Percentiles rank a stretch among this genome's conserved stretches.
Conservation (phyloP, 2,113 vertebrate genomes). For the Actenoides lindsayi region DNA sequence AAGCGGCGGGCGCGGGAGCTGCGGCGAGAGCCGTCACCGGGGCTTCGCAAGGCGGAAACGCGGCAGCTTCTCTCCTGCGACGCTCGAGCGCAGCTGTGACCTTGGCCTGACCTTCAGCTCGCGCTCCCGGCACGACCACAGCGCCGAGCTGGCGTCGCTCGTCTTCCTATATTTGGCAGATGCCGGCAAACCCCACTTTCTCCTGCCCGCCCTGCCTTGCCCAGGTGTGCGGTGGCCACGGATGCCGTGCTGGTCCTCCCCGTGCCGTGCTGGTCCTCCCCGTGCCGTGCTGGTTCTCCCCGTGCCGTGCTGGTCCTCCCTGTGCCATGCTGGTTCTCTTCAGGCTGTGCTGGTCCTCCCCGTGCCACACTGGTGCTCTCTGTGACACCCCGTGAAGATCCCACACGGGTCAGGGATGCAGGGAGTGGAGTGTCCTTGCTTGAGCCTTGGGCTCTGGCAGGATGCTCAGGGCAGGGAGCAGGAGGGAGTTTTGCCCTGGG, state of each 20-base stretch:
- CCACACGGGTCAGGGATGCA: accelerated
- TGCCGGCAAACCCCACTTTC: background rate
- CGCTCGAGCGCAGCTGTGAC: background rate
- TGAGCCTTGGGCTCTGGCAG: background rate
- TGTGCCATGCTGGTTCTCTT: background rate
- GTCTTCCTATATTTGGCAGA: background rate
- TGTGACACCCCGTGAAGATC: background rate
- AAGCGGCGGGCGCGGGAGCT: background rate
- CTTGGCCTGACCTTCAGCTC: background rate
- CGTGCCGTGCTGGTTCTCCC: background rate
- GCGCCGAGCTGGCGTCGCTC: background rate
- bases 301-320: background rate
- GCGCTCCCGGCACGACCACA: accelerated
- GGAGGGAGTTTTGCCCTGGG: accelerated
- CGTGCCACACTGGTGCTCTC: background rate
- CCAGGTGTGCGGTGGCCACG: accelerated
- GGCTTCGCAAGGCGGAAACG: background rate
- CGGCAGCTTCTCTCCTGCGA: background rate
- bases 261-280: background rate
- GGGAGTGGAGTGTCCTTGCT: background rate
- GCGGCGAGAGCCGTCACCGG: background rate
- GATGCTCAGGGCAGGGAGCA: background rate
- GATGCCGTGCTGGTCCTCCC: background rate
- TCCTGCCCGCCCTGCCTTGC: accelerated
- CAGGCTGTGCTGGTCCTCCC: background rate